Conservation (phyloP, 2,888 invertebrate species). For the Clitarchus hookeri region DNA sequence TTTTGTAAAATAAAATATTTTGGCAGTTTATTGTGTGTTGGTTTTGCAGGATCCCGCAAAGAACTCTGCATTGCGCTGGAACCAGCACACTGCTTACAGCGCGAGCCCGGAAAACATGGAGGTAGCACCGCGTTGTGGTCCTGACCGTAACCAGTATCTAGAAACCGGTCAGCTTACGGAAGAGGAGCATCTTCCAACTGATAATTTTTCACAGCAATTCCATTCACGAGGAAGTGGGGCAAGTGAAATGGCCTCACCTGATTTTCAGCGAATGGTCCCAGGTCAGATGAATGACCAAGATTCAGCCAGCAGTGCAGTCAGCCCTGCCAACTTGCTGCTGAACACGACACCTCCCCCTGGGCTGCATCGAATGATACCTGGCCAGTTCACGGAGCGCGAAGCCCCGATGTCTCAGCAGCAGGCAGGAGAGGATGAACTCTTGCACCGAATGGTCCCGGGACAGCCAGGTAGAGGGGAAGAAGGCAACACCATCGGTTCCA, state of each 20-base stretch:
- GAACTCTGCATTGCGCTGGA: background rate
- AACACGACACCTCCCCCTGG: conserved; percentile 51
- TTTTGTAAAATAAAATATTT: too few relatives aligned
- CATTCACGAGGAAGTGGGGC: background rate
- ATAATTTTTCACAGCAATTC: background rate
- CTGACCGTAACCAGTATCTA: conserved; percentile 74
- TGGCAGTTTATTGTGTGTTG: background rate
- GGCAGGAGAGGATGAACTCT: conserved; percentile 28
- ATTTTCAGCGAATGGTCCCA: conserved; percentile 65
- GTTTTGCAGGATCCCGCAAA: conserved; percentile 25
- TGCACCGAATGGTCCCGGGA: conserved; percentile 37
- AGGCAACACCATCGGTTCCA: conserved; percentile 23
- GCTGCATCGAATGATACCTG: conserved; percentile 66
- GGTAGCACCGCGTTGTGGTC: conserved; percentile 43
- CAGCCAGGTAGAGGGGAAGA: conserved; percentile 34
- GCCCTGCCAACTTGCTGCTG: conserved; percentile 1
- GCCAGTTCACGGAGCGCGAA: conserved; percentile 56
- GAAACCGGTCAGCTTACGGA: conserved; percentile 70
- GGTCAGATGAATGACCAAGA: conserved; percentile 59
- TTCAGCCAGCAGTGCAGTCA: background rate
- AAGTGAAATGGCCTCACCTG: conserved; percentile 49
- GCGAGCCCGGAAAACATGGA: conserved; percentile 44
- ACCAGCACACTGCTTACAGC: conserved; percentile 29
- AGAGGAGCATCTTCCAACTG: conserved; percentile 27
- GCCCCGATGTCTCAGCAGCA: conserved; percentile 5